Conservation (phyloP, 2,888 invertebrate genomes). For the Ophion costatus region DNA sequence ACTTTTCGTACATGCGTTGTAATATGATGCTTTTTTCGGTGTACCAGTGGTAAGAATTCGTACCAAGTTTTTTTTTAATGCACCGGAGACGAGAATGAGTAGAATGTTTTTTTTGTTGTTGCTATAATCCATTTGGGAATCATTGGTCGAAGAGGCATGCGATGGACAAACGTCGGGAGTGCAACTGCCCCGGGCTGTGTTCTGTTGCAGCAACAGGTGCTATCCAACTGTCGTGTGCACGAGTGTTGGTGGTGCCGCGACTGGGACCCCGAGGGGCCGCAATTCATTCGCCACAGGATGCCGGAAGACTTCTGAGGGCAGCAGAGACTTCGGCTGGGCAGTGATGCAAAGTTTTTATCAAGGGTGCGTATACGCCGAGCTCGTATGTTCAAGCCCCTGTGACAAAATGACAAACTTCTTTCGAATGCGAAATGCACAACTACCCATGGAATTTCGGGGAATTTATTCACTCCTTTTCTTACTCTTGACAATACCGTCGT, state of each 20-base stretch:
- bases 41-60: too few species aligned
- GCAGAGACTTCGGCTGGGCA: background rate
- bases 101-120: background rate
- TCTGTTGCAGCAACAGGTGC: conserved; percentile 74
- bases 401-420: background rate
- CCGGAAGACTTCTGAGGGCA: conserved; percentile 13
- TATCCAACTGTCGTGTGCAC: conserved; percentile 68
- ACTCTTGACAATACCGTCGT: background rate
- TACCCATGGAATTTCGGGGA: too few species aligned
- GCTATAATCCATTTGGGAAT: background rate
- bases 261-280: conserved; percentile 27
- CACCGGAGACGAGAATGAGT: background rate
- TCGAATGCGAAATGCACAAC: background rate
- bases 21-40: too few species aligned
- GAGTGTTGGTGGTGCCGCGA: conserved; percentile 5
- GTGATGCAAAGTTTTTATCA: background rate
- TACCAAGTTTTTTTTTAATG: background rate
- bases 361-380: background rate
- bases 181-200: conserved; percentile 38
- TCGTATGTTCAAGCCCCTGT: background rate
- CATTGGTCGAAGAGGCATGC: background rate
- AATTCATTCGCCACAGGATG: conserved; percentile 6
- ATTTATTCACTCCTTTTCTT: background rate
- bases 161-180: conserved; percentile 14
- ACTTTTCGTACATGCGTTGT: too few species aligned